Conservation (phyloP, 2,113 vertebrate genomes). For the Asarcornis scutulata region DNA sequence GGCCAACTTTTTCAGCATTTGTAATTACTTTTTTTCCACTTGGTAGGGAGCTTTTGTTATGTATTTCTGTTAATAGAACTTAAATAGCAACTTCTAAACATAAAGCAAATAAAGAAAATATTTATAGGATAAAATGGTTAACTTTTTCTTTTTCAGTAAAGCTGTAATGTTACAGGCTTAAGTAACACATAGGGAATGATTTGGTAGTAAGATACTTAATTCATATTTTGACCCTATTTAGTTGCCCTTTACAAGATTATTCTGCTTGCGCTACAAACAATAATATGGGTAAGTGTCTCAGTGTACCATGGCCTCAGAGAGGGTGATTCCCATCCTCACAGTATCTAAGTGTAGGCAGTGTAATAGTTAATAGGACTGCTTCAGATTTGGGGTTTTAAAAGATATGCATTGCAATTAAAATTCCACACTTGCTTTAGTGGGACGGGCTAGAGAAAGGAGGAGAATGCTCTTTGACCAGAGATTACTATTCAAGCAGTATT, state of each 20-base stretch:
- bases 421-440: slow-evolving; percentile 49
- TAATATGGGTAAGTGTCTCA: slow-evolving; percentile 54
- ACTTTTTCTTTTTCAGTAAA: slow-evolving; percentile 80
- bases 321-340: slow-evolving; percentile 26
- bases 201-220: slow-evolving; percentile 40
- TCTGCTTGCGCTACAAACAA: slow-evolving; percentile 63
- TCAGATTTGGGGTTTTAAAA: slow-evolving; percentile 34
- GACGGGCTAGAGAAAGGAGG: background rate
- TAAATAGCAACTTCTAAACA: slow-evolving; percentile 82
- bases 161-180: slow-evolving; percentile 66
- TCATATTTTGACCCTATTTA: slow-evolving; percentile 68
- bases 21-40: slow-evolving; percentile 88
- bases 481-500: slow-evolving; percentile 65
- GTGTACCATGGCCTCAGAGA: slow-evolving; percentile 58
- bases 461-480: slow-evolving; percentile 55
- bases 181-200: slow-evolving; percentile 70
- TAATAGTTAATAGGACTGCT: slow-evolving; percentile 49
- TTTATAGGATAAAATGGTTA: slow-evolving; percentile 85
- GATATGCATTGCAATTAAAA: background rate
- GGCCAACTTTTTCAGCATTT: slow-evolving; percentile 91
- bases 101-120: slow-evolving; percentile 83
- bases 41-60: slow-evolving; percentile 84
- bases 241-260: slow-evolving; percentile 64
- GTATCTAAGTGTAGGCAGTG: slow-evolving; percentile 50
- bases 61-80: slow-evolving; percentile 88